phyloP scores from a whole-genome alignment of 2,888 invertebrate species.

The Diadromus collaris region DNA sequence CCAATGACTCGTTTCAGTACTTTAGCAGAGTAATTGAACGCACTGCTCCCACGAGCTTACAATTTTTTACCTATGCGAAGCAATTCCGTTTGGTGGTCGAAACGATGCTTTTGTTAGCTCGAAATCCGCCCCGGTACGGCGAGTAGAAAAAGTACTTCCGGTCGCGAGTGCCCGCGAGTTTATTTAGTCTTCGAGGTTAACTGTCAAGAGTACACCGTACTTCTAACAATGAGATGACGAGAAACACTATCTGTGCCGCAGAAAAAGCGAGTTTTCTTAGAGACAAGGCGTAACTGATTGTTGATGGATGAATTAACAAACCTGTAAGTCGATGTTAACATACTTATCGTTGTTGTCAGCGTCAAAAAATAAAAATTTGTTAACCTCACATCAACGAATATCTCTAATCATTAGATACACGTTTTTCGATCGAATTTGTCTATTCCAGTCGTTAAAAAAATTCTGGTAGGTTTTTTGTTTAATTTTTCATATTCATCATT shows the following conservation, averaged over 20 bases:
- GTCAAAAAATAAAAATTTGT: neutral
- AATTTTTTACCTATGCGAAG: neutral
- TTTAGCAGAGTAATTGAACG: neutral
- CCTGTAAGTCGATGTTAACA: neutral
- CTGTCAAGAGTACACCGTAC: neutral
- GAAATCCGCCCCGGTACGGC: too few species aligned
- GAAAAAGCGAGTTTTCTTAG: neutral
- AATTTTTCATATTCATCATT: neutral
- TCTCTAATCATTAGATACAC: neutral
- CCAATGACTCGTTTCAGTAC: neutral
- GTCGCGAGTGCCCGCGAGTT: neutral
- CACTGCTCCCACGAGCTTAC: neutral
- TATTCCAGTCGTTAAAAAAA: neutral
- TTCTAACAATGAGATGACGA: neutral
- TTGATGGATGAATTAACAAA: neutral
- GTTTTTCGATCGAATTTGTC: neutral
- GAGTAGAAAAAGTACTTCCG: neutral
- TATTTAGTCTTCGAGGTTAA: slow-evolving; percentile 41
- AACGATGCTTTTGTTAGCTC: neutral
- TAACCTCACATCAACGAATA: slow-evolving; percentile 13
- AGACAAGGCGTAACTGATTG: neutral
- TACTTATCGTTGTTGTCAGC: neutral
- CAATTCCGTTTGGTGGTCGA: neutral
- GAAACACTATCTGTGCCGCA: neutral
- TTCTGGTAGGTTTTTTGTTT: neutral